phyloP scores from a whole-genome alignment of 2,888 invertebrate species.

The Melipona beecheii region DNA sequence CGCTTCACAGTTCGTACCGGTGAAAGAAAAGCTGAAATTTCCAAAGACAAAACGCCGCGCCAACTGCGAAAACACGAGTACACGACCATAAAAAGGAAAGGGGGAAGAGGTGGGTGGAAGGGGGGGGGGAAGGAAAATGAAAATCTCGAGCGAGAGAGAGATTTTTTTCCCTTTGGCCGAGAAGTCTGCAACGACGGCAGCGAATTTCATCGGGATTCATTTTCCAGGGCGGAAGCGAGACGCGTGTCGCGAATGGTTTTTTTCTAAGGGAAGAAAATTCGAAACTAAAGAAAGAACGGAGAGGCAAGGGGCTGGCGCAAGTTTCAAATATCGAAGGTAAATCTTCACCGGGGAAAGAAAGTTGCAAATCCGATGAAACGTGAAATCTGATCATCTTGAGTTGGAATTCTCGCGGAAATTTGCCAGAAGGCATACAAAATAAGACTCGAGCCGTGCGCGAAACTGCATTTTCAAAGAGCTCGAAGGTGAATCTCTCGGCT shows the following conservation, averaged over 20 bases:
- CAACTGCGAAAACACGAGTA: background rate
- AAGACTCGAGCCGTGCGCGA: conserved; percentile 15
- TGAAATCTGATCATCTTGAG: conserved; percentile 25
- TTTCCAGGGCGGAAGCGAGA: background rate
- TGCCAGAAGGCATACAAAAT: conserved; percentile 18
- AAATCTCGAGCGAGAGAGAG: background rate
- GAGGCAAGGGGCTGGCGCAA: background rate
- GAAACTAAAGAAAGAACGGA: background rate
- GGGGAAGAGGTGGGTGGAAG: no score
- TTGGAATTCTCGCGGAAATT: conserved; percentile 17
- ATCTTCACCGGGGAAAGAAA: conserved; percentile 12
- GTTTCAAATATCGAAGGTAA: conserved; percentile 22
- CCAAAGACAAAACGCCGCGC: background rate
- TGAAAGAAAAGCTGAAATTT: background rate
- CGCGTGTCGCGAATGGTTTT: background rate
- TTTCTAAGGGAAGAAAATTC: conserved; percentile 2
- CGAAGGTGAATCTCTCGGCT: conserved; percentile 12
- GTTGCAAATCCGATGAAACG: conserved; percentile 25
- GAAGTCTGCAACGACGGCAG: background rate
- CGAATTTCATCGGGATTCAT: background rate
- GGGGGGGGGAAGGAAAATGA: background rate
- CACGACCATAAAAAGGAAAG: no score
- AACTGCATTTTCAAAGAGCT: conserved; percentile 12
- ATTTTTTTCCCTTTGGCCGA: background rate
- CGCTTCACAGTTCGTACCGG: background rate